Base-by-base conservation (phyloP, 2,797 vertebrate genomes). In the Molossus alvarezi region DNA sequence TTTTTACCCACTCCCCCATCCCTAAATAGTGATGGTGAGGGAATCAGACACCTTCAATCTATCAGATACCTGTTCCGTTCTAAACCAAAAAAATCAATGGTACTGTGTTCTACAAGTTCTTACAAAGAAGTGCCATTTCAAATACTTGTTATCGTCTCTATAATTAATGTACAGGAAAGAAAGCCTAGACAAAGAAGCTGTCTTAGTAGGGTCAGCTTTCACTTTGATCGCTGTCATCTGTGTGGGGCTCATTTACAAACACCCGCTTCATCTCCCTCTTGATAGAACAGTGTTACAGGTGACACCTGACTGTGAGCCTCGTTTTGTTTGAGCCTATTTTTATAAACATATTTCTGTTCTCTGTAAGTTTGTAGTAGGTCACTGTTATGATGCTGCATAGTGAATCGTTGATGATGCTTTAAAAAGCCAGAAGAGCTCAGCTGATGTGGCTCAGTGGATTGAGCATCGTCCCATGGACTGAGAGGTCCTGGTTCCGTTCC, bases 11-110 rank as follows among this genome's bases (percentile, higher is more conserved):
- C 4, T 8, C 12, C 12, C 27, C 14, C 4, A 1, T 0, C 4
- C 93, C 81, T 88, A 88, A 80, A 88, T 81, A 37, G 3, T 6
- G 3, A 8, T 45, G 62, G 58, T 60, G 23, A 91, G 45, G 29
- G 9, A 93, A 27, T 76, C 33, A 45, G 77, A 65, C 9, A 12
- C 14, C 23, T 13, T 93, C 41, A 72, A 92, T n/a, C 71, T 77
- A 23, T 53, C 13, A 92, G 73, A 51, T 91, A 69, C 14, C 71
- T 83, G 1, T 69, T 58, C n/a, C 33, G 9, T 67, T 87, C 37
- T 91, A 95, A 84, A 41, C 91, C 41, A 45, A 41, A 88, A 88
- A 89, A 76, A 21, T 69, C 37, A 72, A 29, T 21, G 21, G n/a
- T 12, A 18, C 20, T 8, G 0, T 82, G 58, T 90, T 73, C 48